phyloP scores from a whole-genome alignment of 2,113 vertebrate genomes.

The Nesoenas mayeri region DNA sequence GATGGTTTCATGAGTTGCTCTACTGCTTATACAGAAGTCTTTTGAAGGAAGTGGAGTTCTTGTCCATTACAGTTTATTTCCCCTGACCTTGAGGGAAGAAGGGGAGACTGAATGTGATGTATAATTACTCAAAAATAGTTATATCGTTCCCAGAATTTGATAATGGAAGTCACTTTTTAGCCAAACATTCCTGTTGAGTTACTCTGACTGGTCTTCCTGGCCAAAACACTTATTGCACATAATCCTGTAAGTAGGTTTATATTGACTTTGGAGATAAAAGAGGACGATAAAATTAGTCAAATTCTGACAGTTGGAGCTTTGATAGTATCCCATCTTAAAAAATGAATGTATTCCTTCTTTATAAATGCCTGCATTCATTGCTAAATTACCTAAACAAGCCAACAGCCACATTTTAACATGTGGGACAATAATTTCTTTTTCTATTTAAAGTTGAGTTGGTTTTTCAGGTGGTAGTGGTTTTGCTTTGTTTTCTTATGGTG shows the following conservation, averaged over 20 bases:
- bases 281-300: background rate
- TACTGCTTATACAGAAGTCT: background rate
- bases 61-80: background rate
- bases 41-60: background rate
- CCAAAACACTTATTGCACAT: background rate
- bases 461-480: background rate
- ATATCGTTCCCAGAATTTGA: background rate
- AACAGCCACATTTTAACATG: background rate
- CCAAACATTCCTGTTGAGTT: conserved; percentile 19
- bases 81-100: background rate
- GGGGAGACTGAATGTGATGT: background rate
- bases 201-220: background rate
- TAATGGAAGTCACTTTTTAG: background rate
- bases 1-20: background rate
- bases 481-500: background rate
- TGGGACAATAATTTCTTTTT: background rate
- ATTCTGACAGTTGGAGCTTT: background rate
- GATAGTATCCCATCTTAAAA: background rate
- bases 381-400: background rate
- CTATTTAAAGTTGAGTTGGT: background rate
- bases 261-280: conserved; percentile 19
- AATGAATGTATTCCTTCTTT: background rate
- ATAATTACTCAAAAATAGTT: background rate
- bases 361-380: background rate
- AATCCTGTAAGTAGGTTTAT: background rate